Evolutionary conservation across 1,140 invertebrate genomes (phyloP), one percentile per base, ranked within the genome.

Genomic region (Colletes latitarsis): DNA sequence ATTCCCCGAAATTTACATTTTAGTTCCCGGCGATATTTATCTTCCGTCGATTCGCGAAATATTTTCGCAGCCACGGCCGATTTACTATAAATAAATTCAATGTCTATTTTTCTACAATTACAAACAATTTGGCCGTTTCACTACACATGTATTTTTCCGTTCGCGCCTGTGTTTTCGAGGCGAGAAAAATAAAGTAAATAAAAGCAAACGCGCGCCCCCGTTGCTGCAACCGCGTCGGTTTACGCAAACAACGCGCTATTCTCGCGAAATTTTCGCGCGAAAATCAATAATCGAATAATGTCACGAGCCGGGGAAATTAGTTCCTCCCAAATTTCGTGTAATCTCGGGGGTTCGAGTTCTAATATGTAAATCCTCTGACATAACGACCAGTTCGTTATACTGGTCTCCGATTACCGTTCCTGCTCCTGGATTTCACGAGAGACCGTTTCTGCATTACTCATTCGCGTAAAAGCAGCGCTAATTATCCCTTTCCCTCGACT

Each of bases 301-400:
- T 57, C 52, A 57, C 30, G 17, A 77, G 30, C 70, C 58, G 62
- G 63, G 57, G 58, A 71, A 85, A 85, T 86, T 82, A 85, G 74
- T 78, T 82, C 69, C 53, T 49, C 43, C 78, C 43, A 79, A 85
- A 82, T 82, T 78, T 74, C 74, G 43, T 39, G 79, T 86, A 86
- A 86, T 86, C 84, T 85, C 83, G 55, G 19, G 58, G 80, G 83
- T 70, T 82, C 69, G 79, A 82, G 80, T 73, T 86, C 84, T 85
- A 86, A 85, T 85, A 82, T 85, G 84, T 85, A 86, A 86, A 86
- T 85, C 83, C 83, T 60, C 75, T 57, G 49, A 60, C 72, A 73
- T 77, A 86, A 85, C 83, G 66, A 78, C 74, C 71, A 39, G 70
- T 78, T 86, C 66, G 75, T 86, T 85, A 78, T 60, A 74, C 43